phyloP scores from a whole-genome alignment of 2,888 invertebrate genomes.

The Cepaea hortensis region DNA sequence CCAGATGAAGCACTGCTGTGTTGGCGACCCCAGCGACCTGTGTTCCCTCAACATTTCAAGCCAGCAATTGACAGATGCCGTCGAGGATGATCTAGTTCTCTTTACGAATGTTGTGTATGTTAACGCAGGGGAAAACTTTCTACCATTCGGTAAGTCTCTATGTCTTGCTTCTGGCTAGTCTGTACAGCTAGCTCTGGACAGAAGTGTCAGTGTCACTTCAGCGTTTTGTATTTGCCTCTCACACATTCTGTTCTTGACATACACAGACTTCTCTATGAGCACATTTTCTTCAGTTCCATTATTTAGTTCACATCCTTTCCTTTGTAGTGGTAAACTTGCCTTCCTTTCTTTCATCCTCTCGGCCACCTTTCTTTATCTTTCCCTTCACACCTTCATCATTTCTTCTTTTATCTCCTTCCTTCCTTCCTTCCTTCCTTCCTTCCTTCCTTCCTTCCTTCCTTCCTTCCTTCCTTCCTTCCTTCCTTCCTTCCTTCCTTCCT shows the following conservation, averaged over 20 bases:
- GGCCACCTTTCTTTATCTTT: background rate
- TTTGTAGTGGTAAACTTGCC: background rate
- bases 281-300: too few species aligned
- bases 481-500: background rate
- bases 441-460: constrained; percentile 12
- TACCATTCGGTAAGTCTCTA: constrained; percentile 70
- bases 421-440: background rate
- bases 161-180: background rate
- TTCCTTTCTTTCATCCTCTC: background rate
- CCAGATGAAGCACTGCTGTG: constrained; percentile 75
- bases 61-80: constrained; percentile 70
- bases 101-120: constrained; percentile 76
- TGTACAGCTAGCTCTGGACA: too few species aligned
- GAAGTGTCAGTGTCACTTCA: too few species aligned
- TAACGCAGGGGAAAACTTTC: constrained; percentile 75
- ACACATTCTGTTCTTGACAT: too few species aligned
- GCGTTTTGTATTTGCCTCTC: too few species aligned
- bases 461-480: background rate
- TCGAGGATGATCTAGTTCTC: constrained; percentile 73
- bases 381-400: background rate
- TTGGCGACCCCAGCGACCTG: constrained; percentile 74
- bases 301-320: too few species aligned
- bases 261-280: too few species aligned
- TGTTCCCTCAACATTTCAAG: constrained; percentile 74
- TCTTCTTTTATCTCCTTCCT: background rate